Base-by-base conservation (phyloP, 2,888 invertebrate genomes). In the Hyppa rectilinea region DNA sequence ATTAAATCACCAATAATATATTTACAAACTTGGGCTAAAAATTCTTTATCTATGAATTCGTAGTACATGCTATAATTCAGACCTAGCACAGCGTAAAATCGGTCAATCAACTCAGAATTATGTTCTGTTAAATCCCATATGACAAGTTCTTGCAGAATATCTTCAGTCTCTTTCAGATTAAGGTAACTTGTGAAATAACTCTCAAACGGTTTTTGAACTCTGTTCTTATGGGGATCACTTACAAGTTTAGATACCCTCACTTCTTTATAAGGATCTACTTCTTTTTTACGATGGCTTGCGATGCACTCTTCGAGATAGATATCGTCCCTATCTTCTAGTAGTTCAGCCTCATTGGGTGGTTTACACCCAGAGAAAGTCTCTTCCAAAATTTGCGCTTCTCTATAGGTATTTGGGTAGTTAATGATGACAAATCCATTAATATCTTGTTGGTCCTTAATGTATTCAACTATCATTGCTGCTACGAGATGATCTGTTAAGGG, bases 401-500 rank as follows among this genome's bases (percentile, higher is more conserved):
- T 91, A 69, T 96, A 96, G 9, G 93, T 95, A 71, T 94, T 95
- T 0, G 97, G 97, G 85, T 96, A 97, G 87, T 97, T 97, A 52
- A 97, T 90, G 58, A 97, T 91, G n/a, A 96, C 97, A 95, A 97
- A 97, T 7, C 97, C 97, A 26, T 94, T 86, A 49, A 96, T 93
- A 53, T 95, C 88, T 2, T 86, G 68, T 71, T 96, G 90, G 43
- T 91, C 92, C 87, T 96, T 96, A 26, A 97, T 87, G 84, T 97
- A 97, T 84, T 97, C 97, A 1, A 97, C 92, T 76, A 97, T 91
- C 91, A 97, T 96, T 34, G 96, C 95, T 7, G 96, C 94, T 50
- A 96, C 75, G 40, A 97, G 90, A 84, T 96, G 92, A 87, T 97
- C 96, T 34, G 96, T 94, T 68, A 97, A 88, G 40, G 95, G 90